A percentile compares a stretch with the other conserved stretches of the same genome.
Evolutionary conservation across 2,797 vertebrate genomes (phyloP).

Genomic region (Chanos chanos): DNA sequence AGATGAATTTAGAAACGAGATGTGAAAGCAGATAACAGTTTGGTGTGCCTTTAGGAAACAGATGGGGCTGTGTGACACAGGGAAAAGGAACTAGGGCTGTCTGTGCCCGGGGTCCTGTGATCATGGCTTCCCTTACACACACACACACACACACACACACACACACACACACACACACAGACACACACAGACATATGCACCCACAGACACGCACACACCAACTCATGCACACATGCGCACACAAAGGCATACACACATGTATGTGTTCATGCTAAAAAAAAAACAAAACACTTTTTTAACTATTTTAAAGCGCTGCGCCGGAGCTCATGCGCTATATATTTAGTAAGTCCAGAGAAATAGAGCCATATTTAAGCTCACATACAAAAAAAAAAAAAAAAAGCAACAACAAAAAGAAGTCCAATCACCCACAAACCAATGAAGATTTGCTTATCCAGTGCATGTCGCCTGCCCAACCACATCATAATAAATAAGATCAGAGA

Average conservation of each 20-base stretch:
- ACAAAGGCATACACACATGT: background rate
- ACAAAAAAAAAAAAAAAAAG: too few species aligned
- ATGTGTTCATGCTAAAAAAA: too few species aligned
- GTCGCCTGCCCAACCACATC: too few species aligned
- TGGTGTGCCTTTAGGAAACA: slow-evolving; percentile 39
- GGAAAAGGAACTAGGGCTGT: slow-evolving; percentile 41
- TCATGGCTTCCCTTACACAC: background rate
- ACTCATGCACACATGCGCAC: background rate
- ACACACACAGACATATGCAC: background rate
- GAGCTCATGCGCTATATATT: too few species aligned
- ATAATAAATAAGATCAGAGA: too few species aligned
- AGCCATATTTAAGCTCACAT: too few species aligned
- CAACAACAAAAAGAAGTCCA: too few species aligned
- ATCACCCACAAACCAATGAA: too few species aligned
- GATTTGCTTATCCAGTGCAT: too few species aligned
- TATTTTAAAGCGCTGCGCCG: too few species aligned
- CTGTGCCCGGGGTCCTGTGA: slow-evolving; percentile 29
- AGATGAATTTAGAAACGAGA: slow-evolving; percentile 13
- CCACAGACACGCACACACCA: background rate
- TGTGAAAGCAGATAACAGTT: slow-evolving; percentile 34
- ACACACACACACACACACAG: background rate
- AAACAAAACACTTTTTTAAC: too few species aligned
- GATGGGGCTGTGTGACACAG: slow-evolving; percentile 32
- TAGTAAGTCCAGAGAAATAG: too few species aligned
- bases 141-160: slow-evolving; percentile 20